Percentiles rank a stretch among this genome's conserved stretches.
These are phyloP conservation scores for Pachycephala philippinensis DNA, from an alignment of 2,113 vertebrate species.

Conservation along the genomic window DNA sequence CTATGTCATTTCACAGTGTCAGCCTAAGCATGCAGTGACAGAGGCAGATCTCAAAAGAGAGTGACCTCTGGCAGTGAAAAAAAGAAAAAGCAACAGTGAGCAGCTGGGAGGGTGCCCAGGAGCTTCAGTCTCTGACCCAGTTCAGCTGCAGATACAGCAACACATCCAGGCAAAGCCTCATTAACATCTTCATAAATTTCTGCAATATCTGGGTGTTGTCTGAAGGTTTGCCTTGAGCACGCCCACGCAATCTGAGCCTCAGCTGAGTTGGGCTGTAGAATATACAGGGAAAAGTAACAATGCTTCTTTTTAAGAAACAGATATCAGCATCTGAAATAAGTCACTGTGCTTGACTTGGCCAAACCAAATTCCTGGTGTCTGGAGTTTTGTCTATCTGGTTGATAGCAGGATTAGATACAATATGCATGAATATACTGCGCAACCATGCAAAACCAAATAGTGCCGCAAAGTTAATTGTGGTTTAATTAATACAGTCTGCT, in stretches of 20 bases:
- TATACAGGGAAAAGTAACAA: not conserved
- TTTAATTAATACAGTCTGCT: conserved; percentile 54
- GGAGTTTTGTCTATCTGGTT: conserved; percentile 11
- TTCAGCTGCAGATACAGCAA: not conserved
- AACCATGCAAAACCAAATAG: conserved; percentile 24
- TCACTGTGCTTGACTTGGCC: not conserved
- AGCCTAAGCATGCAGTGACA: not conserved
- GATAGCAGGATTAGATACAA: conserved; percentile 9
- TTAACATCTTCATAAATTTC: not conserved
- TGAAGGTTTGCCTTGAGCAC: not conserved
- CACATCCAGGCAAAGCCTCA: not conserved
- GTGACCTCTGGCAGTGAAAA: not conserved
- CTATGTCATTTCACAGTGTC: not conserved
- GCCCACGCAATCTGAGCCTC: not conserved
- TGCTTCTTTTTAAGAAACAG: not conserved
- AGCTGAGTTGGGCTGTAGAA: not conserved
- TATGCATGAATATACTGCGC: not conserved
- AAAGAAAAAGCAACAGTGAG: not conserved
- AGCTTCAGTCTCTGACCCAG: not conserved
- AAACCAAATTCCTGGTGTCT: conserved; percentile 31
- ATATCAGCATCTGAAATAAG: conserved; percentile 16
- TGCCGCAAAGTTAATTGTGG: not conserved
- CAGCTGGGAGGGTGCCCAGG: not conserved
- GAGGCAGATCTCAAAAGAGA: not conserved
- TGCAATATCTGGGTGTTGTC: not conserved